A percentile compares a stretch with the other conserved stretches of the same genome.
Conservation (phyloP, 2,888 invertebrate species). For the Erebia palarica region DNA sequence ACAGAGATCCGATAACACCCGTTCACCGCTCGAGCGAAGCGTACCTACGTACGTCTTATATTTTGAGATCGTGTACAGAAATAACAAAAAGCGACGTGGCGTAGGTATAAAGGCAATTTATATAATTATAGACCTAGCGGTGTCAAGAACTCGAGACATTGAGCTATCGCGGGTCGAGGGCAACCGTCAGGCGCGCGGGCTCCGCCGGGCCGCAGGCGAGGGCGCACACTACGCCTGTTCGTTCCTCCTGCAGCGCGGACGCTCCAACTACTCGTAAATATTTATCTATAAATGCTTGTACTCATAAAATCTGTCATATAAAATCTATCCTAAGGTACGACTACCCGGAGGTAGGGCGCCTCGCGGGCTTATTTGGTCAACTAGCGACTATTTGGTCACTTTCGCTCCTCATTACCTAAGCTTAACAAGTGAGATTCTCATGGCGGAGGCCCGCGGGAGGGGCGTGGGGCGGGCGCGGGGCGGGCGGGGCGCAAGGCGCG, state of each 20-base stretch:
- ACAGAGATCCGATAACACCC: not conserved
- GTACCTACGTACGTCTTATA: too few species aligned
- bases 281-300: constrained; percentile 36
- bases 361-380: constrained; percentile 54
- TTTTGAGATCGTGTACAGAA: too few species aligned
- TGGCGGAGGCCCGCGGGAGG: not conserved
- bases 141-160: too few species aligned
- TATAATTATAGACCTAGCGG: too few species aligned
- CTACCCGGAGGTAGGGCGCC: not conserved
- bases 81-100: too few species aligned
- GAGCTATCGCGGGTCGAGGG: too few species aligned
- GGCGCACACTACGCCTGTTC: too few species aligned
- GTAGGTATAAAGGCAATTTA: too few species aligned
- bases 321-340: not conserved
- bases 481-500: constrained; percentile 38
- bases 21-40: too few species aligned
- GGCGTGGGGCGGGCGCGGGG: constrained; percentile 3
- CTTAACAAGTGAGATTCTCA: constrained; percentile 65
- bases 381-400: constrained; percentile 47
- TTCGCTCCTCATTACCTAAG: constrained; percentile 32
- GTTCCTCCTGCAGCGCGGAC: not conserved
- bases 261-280: constrained; percentile 20
- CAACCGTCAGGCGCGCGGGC: too few species aligned
- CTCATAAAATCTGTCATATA: constrained; percentile 24
- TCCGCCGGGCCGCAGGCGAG: too few species aligned